Conservation (phyloP, 2,797 vertebrate genomes). For the Trematomus bernacchii region DNA sequence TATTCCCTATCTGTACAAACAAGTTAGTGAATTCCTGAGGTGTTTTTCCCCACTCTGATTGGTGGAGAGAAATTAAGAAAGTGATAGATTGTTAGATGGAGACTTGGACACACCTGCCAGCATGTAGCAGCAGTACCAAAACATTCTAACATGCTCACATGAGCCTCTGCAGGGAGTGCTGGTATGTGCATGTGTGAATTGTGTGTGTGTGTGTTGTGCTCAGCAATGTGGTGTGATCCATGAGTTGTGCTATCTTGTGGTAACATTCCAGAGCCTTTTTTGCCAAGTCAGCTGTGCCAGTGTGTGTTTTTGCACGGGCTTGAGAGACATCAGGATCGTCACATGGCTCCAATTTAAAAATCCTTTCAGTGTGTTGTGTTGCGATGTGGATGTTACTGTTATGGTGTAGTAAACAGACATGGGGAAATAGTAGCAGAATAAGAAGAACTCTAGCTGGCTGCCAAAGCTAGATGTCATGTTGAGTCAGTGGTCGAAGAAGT, state of each 20-base stretch:
- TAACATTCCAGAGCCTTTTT: constrained; percentile 44
- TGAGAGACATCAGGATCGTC: constrained; percentile 1
- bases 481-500: not conserved
- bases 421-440: not conserved
- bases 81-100: constrained; percentile 13
- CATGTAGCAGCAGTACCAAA: constrained; percentile 41
- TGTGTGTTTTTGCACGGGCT: constrained; percentile 10
- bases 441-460: not conserved
- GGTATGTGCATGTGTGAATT: constrained; percentile 34
- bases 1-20: constrained; percentile 47
- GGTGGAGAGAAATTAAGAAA: constrained; percentile 4
- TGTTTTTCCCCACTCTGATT: constrained; percentile 4
- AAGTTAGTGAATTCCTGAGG: constrained; percentile 38
- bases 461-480: not conserved
- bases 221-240: constrained; percentile 27
- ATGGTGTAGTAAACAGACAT: not conserved
- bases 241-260: constrained; percentile 47
- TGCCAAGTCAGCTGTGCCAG: constrained; percentile 30
- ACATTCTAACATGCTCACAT: constrained; percentile 13
- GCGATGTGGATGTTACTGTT: not conserved
- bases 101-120: constrained; percentile 26
- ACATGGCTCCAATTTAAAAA: constrained; percentile 15
- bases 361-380: constrained; percentile 14
- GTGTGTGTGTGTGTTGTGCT: constrained; percentile 33
- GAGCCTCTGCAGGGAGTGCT: constrained; percentile 33